Evolutionary conservation across 2,888 invertebrate species (phyloP), one percentile per base, ranked within the genome.

Genomic region (Megaustenia siamemsis): DNA sequence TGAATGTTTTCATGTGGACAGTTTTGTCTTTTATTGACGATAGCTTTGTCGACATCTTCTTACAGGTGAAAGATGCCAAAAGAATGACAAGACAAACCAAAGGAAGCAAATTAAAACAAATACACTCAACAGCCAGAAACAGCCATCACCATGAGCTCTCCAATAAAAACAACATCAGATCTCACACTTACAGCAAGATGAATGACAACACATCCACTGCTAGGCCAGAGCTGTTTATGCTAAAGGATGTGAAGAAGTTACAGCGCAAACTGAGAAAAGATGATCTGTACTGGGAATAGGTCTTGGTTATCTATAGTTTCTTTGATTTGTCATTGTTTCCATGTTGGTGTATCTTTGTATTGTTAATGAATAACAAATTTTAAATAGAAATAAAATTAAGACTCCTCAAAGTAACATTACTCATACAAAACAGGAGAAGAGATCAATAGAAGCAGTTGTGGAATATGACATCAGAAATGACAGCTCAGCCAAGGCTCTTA

Each of bases 161-260:
- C 73, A n/a, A 45, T 40, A 56, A 60, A 28, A 68, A n/a, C 1
- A 60, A 75, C 28, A 38, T 85, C 18, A 83, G 43, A 71, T 40
- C 83, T n/a, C 60, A 63, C 24, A 60, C 28, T 43, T 35, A 56
- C 45, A 78, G n/a, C 45, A 80, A 53, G 24, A 28, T 73, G 24
- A 18, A 12, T 6, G 49, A 45, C 35, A 63, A 77, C 32, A 49
- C 66, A 21, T 63, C 84, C 10, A n/a, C 71, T 1, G 82, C 35
- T 6, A 82, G 66, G 3, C 84, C 84, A 10, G 77, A 91, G 45
- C 87, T 93, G 21, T 90, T 90, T 80, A 91, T 93, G 69, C 89
- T 93, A 45, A 92, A 90, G 86, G 93, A 93, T 88, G 91, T 94
- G 89, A 92, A 90, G 86, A 92, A 93, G 86, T 90, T 93, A 82